phyloP scores from a whole-genome alignment of 2,797 vertebrate species.

The Macroramphosus scolopax region DNA sequence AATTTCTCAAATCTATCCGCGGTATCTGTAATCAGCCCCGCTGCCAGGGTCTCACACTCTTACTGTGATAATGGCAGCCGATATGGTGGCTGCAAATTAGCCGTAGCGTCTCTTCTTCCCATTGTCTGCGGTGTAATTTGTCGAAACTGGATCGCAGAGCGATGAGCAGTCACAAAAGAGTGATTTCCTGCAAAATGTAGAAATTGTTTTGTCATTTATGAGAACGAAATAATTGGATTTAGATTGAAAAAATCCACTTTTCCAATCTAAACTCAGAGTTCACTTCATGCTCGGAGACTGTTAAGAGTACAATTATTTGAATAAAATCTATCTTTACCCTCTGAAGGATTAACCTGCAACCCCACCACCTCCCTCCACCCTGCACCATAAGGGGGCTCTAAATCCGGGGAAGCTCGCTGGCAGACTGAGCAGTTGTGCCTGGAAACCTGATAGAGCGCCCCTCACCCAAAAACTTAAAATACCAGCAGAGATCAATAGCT shows the following conservation, averaged over 20 bases:
- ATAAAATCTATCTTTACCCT: constrained; percentile 12
- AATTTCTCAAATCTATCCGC: constrained; percentile 58
- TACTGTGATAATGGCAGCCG: constrained; percentile 63
- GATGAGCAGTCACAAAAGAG: neutral
- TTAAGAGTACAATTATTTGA: no score
- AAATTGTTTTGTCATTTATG: no score
- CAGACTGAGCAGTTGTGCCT: constrained; percentile 73
- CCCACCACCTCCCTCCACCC: neutral
- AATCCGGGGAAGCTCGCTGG: constrained; percentile 23
- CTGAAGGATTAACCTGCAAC: constrained; percentile 9
- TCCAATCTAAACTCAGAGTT: no score
- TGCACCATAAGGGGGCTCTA: constrained; percentile 46
- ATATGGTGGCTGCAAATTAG: constrained; percentile 50
- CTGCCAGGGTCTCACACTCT: constrained; percentile 61
- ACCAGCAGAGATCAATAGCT: constrained; percentile 80
- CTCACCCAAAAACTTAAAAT: constrained; percentile 79
- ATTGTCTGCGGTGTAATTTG: constrained; percentile 32
- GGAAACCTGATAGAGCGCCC: constrained; percentile 78
- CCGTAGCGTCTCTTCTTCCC: constrained; percentile 35
- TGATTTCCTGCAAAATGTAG: neutral
- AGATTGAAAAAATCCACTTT: no score
- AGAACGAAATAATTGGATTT: no score
- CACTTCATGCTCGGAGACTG: no score
- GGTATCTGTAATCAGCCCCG: constrained; percentile 54
- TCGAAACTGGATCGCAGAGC: constrained; percentile 21